Base-by-base conservation (phyloP, 2,888 invertebrate genomes). In the Galeopsomyia nigrocyanea region DNA sequence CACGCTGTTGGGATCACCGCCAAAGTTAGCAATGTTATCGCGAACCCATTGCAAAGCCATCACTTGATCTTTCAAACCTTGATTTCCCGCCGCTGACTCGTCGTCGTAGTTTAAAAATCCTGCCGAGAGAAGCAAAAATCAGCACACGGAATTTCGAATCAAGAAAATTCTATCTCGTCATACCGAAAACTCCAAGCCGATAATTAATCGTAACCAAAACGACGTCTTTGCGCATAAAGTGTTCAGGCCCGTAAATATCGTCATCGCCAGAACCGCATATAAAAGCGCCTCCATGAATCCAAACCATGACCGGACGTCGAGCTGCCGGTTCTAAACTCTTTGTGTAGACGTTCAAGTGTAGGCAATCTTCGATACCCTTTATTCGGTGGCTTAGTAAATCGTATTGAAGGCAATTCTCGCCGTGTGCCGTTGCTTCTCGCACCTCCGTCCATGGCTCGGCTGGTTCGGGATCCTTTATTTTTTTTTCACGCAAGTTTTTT, bases 191-290 rank as follows among this genome's bases (percentile, higher is more conserved):
- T 3, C 78, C 76, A 2, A 74, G 31, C 19, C 85, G 79, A 71
- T 84, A 85, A 78, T 85, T 85, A 10, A 84, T 46, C 3, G 82
- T 81, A 6, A 85, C 84, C 2, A 85, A 68, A 2, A 85, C 75
- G 14, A 84, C 64, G 22, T 83, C 79, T 46, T 80, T 81, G 19
- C 76, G 76, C 14, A 85, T 16, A 16, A 85, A 75, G 60, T 80
- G 82, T 74, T 84, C 83, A 0, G 84, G 83, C 3, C 81, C 81
- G 47, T 78, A 82, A 5, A 80, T 0, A 1, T 56, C 22, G 39
- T 79, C 78, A 71, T 81, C 75, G 2, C 82, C 81, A 0, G 77
- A 78, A 0, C 83, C 83, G 3, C 49, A 0, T 7, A 62, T 9
- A 56, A 81, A 81, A 6, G 57, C 79, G 49, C 81, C 81, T 0